Base-by-base conservation (phyloP, 1,140 invertebrate species). In the Tetragnatha versicolor region DNA sequence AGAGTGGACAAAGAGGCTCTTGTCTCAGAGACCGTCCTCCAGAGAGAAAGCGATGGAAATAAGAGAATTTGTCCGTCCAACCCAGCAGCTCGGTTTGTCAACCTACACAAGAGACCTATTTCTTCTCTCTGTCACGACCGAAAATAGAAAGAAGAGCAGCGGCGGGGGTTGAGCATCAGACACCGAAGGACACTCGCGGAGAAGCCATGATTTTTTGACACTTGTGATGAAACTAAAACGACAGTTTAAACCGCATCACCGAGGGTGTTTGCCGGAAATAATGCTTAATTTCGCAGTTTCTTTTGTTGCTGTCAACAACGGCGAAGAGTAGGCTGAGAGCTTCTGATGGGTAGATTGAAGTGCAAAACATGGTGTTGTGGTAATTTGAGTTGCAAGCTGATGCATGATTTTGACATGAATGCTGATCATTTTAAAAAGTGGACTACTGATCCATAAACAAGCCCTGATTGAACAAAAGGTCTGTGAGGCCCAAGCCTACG, bases 51-150 rank as follows among this genome's bases (percentile, higher is more conserved):
- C 33, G n/a, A 53, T n/a, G 45, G 25, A 14, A 33, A 31, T 33
- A 35, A 53, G 66, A 47, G 63, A 68, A 49, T 39, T 47, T 14
- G 35, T 58, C 35, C 22, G 37, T 25, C 45, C 70, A 75, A 75
- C 39, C 72, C 72, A 75, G 51, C 31, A 51, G 70, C 70, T 58
- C 39, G 55, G 58, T 75, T 75, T 63, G 72, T 75, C 72, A 75
- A 63, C 58, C 55, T 63, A 45, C 58, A 61, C 58, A 61, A 27
- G 55, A 61, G 60, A 61, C 55, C 69, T 72, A 72, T 49, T 73
- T 73, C 55, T 63, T 49, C 35, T 27, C 45, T 22, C 20, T 7
- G 27, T 75, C 72, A 75, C 55, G 72, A 58, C 58, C 53, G 49
- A 63, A 75, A 75, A 75, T 75, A 75, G 72, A 31, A 75, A 75